phyloP scores from a whole-genome alignment of 2,797 vertebrate species.

The Enteromius paludinosus region DNA sequence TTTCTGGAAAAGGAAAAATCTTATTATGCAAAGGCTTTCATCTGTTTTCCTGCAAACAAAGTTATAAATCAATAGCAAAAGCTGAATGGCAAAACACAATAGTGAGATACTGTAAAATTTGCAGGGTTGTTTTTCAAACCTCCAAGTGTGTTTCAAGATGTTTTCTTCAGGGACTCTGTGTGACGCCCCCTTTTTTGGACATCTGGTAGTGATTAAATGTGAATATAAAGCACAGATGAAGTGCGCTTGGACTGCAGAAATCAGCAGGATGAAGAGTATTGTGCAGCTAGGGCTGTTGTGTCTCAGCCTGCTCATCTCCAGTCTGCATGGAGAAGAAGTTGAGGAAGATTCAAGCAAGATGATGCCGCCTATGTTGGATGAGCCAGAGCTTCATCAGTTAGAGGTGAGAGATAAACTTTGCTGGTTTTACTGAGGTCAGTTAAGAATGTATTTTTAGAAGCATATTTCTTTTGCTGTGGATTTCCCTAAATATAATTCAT shows the following conservation, averaged over 20 bases:
- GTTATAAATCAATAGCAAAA: not conserved
- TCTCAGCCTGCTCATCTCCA: conserved; percentile 53
- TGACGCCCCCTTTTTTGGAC: conserved; percentile 26
- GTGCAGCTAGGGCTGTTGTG: conserved; percentile 59
- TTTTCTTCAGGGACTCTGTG: not conserved
- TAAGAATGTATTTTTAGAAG: not conserved
- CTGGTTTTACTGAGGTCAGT: not conserved
- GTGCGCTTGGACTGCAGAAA: conserved; percentile 22
- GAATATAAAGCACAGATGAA: conserved; percentile 56
- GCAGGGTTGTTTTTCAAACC: not conserved
- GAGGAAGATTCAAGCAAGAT: too few relatives aligned
- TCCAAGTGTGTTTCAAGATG: conserved; percentile 28
- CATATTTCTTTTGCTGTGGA: not conserved
- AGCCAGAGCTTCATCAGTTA: not conserved
- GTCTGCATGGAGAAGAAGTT: conserved; percentile 40
- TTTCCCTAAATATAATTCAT: not conserved
- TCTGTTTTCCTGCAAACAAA: not conserved
- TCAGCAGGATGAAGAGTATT: conserved; percentile 59
- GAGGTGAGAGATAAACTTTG: conserved; percentile 7
- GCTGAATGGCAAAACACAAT: not conserved
- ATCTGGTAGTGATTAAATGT: conserved; percentile 37
- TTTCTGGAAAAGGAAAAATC: not conserved
- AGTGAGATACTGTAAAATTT: not conserved
- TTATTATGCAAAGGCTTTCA: not conserved
- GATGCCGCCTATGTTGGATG: too few relatives aligned